phyloP scores from a whole-genome alignment of 2,113 vertebrate genomes.

The Colaptes auratus region DNA sequence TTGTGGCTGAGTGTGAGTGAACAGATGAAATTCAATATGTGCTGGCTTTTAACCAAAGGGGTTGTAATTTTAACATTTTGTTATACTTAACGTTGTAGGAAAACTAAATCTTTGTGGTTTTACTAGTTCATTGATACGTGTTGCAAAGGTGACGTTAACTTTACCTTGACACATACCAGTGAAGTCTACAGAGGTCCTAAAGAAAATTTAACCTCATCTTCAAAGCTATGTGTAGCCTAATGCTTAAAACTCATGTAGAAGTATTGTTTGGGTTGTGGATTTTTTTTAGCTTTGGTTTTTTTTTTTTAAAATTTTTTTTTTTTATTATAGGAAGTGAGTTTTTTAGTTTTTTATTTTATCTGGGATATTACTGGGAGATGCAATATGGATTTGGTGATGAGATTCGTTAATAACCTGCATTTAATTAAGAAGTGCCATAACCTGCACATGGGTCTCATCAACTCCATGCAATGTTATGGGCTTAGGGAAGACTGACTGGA shows the following conservation, averaged over 20 bases:
- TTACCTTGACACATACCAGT: background rate
- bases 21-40: slow-evolving; percentile 43
- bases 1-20: slow-evolving; percentile 9
- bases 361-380: background rate
- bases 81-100: background rate
- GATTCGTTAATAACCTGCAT: background rate
- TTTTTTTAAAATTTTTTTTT: background rate
- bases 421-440: background rate
- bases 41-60: slow-evolving; percentile 37
- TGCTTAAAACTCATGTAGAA: background rate
- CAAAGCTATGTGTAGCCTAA: background rate
- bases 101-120: background rate
- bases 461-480: background rate
- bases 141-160: background rate
- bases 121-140: background rate
- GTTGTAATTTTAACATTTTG: background rate
- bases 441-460: background rate
- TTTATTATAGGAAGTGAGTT: background rate
- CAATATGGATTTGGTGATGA: background rate
- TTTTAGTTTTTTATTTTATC: background rate
- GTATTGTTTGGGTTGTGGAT: background rate
- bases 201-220: background rate
- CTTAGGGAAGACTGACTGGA: background rate
- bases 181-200: background rate
- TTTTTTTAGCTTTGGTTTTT: too few relatives aligned